phyloP scores from a whole-genome alignment of 2,797 vertebrate species.

The Lutjanus argentimaculatus region DNA sequence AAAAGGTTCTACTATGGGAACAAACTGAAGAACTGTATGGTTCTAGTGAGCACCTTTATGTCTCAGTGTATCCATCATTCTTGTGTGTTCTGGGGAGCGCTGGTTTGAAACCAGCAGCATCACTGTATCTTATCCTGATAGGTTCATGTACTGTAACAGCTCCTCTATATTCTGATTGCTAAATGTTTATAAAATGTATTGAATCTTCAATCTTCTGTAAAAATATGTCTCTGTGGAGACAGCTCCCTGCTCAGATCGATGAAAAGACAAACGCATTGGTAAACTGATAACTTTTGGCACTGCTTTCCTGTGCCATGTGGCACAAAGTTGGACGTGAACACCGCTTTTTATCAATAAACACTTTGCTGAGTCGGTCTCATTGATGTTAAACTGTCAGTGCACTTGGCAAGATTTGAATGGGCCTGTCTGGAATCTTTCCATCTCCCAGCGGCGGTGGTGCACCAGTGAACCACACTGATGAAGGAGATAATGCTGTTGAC shows the following conservation, averaged over 20 bases:
- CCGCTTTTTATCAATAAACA: slow-evolving; percentile 37
- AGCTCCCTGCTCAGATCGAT: neutral
- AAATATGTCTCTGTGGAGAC: neutral
- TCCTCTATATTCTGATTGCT: neutral
- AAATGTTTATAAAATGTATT: neutral
- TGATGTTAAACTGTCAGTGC: slow-evolving; percentile 53
- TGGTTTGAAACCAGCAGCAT: neutral
- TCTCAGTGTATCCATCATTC: neutral
- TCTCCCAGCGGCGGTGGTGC: slow-evolving; percentile 35
- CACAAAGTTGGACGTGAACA: slow-evolving; percentile 24
- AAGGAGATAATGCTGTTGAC: slow-evolving; percentile 64
- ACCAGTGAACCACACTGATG: slow-evolving; percentile 58
- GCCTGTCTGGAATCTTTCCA: slow-evolving; percentile 59
- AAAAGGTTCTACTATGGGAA: no score
- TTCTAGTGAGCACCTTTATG: no score
- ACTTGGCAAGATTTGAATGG: slow-evolving; percentile 58
- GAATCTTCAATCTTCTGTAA: neutral
- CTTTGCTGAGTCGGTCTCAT: slow-evolving; percentile 24
- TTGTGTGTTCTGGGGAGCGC: neutral
- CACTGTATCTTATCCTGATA: neutral
- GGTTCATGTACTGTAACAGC: neutral
- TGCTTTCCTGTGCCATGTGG: neutral
- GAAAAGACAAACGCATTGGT: neutral
- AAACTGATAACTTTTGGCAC: neutral
- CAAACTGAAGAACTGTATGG: no score